Percentiles rank a stretch among this genome's conserved stretches.
Evolutionary conservation across 1,140 invertebrate genomes (phyloP).

Genomic region (Brachionus rotundiformis): DNA sequence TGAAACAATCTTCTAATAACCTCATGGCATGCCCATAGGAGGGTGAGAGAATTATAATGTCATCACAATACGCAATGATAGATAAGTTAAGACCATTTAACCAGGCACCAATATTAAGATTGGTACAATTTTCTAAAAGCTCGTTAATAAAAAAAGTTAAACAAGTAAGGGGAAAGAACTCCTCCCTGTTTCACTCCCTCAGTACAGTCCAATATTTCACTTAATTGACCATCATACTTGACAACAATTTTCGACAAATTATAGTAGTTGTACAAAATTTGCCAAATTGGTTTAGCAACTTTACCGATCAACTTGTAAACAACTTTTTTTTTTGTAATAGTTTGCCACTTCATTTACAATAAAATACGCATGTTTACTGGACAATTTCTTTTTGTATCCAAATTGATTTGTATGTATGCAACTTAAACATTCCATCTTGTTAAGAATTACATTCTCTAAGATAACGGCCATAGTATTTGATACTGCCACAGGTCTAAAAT

Average conservation of each 20-base stretch:
- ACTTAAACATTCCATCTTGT: neutral
- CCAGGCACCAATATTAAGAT: too few relatives aligned
- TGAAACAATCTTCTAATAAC: too few relatives aligned
- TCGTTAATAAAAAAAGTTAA: neutral
- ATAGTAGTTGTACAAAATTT: neutral
- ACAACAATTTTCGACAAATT: neutral
- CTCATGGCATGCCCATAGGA: too few relatives aligned
- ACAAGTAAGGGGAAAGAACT: constrained; percentile 3
- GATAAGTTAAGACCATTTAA: too few relatives aligned
- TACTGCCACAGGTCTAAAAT: neutral
- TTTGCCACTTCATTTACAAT: neutral
- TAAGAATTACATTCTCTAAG: neutral
- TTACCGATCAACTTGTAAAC: neutral
- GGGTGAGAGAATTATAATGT: too few relatives aligned
- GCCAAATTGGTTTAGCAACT: neutral
- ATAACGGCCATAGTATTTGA: neutral
- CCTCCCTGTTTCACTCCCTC: neutral
- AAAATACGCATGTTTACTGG: constrained; percentile 25
- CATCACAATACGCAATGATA: too few relatives aligned
- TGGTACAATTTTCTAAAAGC: too few relatives aligned
- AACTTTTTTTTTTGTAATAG: neutral
- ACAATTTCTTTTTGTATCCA: neutral
- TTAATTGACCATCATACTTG: neutral
- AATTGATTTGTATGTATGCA: neutral
- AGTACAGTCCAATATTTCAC: neutral